A percentile compares a stretch with the other conserved stretches of the same genome.
Evolutionary conservation across 2,797 vertebrate genomes (phyloP).

Genomic region (Hoplostethus mediterraneus): DNA sequence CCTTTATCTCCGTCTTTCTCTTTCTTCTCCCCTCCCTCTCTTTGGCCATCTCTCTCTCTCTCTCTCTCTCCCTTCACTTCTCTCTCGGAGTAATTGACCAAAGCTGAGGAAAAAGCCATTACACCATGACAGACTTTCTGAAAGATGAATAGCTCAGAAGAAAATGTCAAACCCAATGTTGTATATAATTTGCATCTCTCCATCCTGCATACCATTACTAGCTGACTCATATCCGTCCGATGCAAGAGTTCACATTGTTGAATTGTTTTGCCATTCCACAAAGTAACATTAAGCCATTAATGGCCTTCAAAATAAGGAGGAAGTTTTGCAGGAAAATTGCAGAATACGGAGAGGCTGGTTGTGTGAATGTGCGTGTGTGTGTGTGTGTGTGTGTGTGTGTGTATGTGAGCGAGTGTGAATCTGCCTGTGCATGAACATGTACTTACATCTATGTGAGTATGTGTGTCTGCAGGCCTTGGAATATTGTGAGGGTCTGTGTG

Average conservation of each 20-base stretch:
- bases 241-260: constrained; percentile 63
- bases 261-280: constrained; percentile 57
- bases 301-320: constrained; percentile 30
- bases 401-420: not conserved
- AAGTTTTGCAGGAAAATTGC: constrained; percentile 1
- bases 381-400: constrained; percentile 6
- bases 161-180: constrained; percentile 77
- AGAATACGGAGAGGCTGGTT: not conserved
- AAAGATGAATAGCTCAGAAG: constrained; percentile 65
- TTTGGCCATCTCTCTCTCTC: not conserved
- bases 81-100: constrained; percentile 58
- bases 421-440: not conserved
- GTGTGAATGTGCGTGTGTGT: not conserved
- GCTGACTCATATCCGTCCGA: constrained; percentile 64
- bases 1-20: constrained; percentile 8
- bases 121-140: constrained; percentile 63
- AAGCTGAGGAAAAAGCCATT: constrained; percentile 64
- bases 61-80: constrained; percentile 7
- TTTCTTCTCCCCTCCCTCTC: constrained; percentile 12
- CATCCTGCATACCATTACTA: constrained; percentile 65
- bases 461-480: not conserved
- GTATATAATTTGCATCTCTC: constrained; percentile 72
- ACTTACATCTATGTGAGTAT: not conserved
- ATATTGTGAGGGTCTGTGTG: not conserved
- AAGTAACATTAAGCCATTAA: constrained; percentile 54